Evolutionary conservation across 53 echinoderm and acorn worm species (phyloP).

Genomic region (Astropecten irregularis): DNA sequence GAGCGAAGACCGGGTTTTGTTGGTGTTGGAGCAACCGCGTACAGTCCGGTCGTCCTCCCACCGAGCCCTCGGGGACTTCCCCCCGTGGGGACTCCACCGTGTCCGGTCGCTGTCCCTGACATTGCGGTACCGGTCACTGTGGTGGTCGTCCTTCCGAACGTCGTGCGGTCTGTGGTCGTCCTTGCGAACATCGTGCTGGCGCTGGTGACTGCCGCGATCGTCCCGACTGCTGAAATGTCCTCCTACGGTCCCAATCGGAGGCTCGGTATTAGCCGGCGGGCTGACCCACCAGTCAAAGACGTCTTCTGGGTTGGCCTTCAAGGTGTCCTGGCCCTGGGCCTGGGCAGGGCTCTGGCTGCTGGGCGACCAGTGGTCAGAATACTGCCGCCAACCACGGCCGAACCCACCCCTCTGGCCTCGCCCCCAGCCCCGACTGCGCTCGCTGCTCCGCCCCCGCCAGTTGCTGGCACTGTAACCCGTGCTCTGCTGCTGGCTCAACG

Average conservation of each 20-base stretch:
- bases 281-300: slow-evolving; percentile 55
- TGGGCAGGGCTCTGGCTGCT: slow-evolving; percentile 17
- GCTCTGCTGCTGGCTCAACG: neutral
- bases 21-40: slow-evolving; percentile 37
- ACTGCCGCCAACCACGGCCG: slow-evolving; percentile 31
- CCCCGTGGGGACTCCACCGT: slow-evolving; percentile 45
- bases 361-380: slow-evolving; percentile 25
- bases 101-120: slow-evolving; percentile 24
- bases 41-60: slow-evolving; percentile 41
- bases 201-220: slow-evolving; percentile 21
- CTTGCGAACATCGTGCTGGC: slow-evolving; percentile 36
- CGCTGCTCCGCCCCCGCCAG: slow-evolving; percentile 38
- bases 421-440: slow-evolving; percentile 31
- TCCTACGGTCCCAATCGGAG: slow-evolving; percentile 2
- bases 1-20: slow-evolving; percentile 45
- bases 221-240: slow-evolving; percentile 43
- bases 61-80: slow-evolving; percentile 31
- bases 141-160: slow-evolving; percentile 50
- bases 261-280: slow-evolving; percentile 3
- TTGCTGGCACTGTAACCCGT: neutral
- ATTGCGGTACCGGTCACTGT: slow-evolving; percentile 46
- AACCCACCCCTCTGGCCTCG: slow-evolving; percentile 42
- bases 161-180: slow-evolving; percentile 46
- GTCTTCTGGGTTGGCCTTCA: slow-evolving; percentile 46
- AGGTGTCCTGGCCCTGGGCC: slow-evolving; percentile 5